Evolutionary conservation across 1,140 invertebrate genomes (phyloP).

Genomic region (Apis mellifera): DNA sequence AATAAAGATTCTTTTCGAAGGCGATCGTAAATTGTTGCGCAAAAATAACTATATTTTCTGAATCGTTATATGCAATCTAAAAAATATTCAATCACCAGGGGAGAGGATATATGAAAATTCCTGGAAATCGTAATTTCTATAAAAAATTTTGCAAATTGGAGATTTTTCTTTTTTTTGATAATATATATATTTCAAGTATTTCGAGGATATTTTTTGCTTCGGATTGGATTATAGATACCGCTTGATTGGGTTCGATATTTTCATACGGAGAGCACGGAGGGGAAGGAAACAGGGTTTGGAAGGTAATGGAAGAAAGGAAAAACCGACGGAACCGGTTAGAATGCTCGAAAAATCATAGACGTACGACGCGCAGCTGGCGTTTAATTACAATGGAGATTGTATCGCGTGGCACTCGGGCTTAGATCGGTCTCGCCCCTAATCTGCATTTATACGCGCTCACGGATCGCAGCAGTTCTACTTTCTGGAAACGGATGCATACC

Average conservation of each 20-base stretch:
- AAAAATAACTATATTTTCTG: too few species aligned
- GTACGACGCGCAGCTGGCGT: slow-evolving; percentile 19
- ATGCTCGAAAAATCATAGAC: slow-evolving; percentile 44
- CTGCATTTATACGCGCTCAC: slow-evolving; percentile 21
- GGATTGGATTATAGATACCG: not conserved
- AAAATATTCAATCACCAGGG: too few species aligned
- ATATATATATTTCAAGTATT: too few species aligned
- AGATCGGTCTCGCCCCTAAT: slow-evolving; percentile 31
- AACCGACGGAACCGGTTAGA: slow-evolving; percentile 44
- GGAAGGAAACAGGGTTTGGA: not conserved
- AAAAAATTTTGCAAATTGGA: too few species aligned
- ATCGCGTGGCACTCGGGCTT: slow-evolving; percentile 3
- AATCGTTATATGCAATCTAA: too few species aligned
- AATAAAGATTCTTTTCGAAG: too few species aligned
- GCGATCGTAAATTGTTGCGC: too few species aligned
- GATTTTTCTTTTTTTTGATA: too few species aligned
- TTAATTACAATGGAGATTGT: slow-evolving; percentile 47
- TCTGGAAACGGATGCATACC: slow-evolving; percentile 18
- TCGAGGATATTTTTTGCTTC: too few species aligned
- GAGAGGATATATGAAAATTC: too few species aligned
- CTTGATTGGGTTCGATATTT: not conserved
- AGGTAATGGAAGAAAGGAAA: slow-evolving; percentile 6
- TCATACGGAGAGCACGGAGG: not conserved
- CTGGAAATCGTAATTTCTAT: too few species aligned
- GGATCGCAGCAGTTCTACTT: slow-evolving; percentile 28